phyloP scores from a whole-genome alignment of 2,797 vertebrate species.

The Graptemys geographica region DNA sequence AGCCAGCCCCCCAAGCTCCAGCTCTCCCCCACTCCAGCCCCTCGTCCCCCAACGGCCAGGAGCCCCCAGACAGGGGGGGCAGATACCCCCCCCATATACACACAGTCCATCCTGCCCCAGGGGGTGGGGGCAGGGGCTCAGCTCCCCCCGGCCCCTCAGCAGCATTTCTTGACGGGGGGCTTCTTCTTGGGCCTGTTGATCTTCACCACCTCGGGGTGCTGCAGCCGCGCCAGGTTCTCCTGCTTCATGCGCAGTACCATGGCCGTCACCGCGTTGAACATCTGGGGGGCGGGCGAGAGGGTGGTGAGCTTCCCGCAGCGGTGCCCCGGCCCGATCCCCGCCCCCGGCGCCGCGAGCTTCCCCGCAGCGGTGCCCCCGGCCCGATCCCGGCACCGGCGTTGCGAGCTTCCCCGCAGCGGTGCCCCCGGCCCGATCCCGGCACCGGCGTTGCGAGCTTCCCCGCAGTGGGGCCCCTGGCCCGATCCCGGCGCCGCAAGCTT shows the following conservation, averaged over 20 bases:
- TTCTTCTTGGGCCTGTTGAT: conserved; percentile 82
- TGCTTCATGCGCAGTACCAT: conserved; percentile 89
- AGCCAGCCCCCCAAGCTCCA: no score
- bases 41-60: not conserved
- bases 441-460: no score
- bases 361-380: not conserved
- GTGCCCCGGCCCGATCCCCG: not conserved
- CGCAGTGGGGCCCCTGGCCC: no score
- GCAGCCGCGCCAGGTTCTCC: conserved; percentile 84
- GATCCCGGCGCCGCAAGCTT: no score
- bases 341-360: not conserved
- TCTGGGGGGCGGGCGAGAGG: conserved; percentile 71
- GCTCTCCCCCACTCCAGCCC: not conserved
- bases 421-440: no score
- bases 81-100: not conserved
- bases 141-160: conserved; percentile 37
- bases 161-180: conserved; percentile 72
- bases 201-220: conserved; percentile 85
- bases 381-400: fast-evolving
- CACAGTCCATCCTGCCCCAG: not conserved
- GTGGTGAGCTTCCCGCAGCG: not conserved
- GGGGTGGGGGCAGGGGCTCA: no score
- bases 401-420: no score
- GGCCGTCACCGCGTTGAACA: conserved; percentile 89
- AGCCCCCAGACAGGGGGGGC: not conserved